Evolutionary conservation across 2,113 vertebrate species (phyloP).

Genomic region (Machaerirhynchus nigripectus): DNA sequence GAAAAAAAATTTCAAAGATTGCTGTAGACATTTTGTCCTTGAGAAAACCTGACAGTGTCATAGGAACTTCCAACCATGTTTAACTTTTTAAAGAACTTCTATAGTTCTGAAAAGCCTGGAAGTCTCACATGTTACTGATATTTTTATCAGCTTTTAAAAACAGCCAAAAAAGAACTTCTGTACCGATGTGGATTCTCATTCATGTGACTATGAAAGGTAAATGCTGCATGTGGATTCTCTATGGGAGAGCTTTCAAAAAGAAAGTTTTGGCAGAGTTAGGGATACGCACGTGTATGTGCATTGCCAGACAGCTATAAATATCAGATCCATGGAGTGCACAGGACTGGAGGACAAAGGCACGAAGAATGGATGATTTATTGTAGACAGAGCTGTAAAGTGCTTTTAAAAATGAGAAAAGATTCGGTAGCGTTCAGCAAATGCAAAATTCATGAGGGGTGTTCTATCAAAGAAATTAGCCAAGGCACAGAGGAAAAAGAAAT

Average conservation of each 20-base stretch:
- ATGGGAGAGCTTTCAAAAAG: neutral
- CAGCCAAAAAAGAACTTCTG: neutral
- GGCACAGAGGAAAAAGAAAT: conserved; percentile 19
- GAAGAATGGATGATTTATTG: conserved; percentile 20
- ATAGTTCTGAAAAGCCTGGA: neutral
- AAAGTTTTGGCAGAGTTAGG: neutral
- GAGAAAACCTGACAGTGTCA: neutral
- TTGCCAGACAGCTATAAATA: conserved; percentile 28
- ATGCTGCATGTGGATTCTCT: neutral
- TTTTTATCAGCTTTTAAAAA: neutral
- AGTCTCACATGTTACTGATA: neutral
- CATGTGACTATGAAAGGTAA: conserved; percentile 7
- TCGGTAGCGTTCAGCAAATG: conserved; percentile 25
- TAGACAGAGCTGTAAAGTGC: neutral
- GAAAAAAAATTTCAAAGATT: neutral
- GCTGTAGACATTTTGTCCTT: neutral
- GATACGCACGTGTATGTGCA: neutral
- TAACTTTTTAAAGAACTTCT: neutral
- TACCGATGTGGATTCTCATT: neutral
- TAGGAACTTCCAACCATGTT: neutral
- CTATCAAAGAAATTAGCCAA: conserved; percentile 34
- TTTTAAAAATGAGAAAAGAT: conserved; percentile 30
- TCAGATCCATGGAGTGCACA: neutral
- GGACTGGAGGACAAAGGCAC: neutral
- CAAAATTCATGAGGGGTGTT: conserved; percentile 35